Base-by-base conservation (phyloP, 2,113 vertebrate genomes). In the Myotis davidii region DNA sequence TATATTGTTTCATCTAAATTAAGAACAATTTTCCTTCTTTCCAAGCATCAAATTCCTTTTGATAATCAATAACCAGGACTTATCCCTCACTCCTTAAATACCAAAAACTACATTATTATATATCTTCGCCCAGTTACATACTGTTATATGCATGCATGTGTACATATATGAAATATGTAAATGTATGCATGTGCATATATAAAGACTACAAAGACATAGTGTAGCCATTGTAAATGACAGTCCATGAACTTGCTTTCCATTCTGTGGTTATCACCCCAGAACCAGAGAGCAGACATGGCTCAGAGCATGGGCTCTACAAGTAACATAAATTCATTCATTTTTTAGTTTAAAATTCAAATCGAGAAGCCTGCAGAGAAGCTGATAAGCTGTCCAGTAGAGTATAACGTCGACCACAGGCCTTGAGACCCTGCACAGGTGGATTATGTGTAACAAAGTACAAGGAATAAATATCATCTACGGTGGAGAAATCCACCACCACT, bases 261-360 rank as follows among this genome's bases (percentile, higher is more conserved):
- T 97, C 96, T 84, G 64, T 95, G 96, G 89, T 96, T 97, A 98
- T 97, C 97, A 96, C n/a, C 94, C 72, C 90, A 97, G 85, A 48
- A 98, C 76, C 95, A 97, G 78, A 78, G 69, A 91, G 73, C 88
- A 94, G 81, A 64, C 54, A 72, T 37, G 93, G 88, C 88, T 98
- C 90, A 91, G 96, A 97, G 97, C 21, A 97, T 27, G 67, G 92
- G 74, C 81, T 98, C 96, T 98, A 98, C 92, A 95, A 97, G 97
- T 97, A 97, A 97, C 90, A 98, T 88, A 98, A 98, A 98, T 98
- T 97, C 97, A 98, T 98, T 98, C 97, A 97, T 97, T 97, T 98
- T 98, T 96, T 86, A 96, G 91, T 98, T 98, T 98, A 98, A 99
- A 99, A 99, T 99, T 99, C 98, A 99, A 99, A 99, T 98, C 96